Conservation (phyloP, 2,113 vertebrate species). For the Muscicapa adusta region DNA sequence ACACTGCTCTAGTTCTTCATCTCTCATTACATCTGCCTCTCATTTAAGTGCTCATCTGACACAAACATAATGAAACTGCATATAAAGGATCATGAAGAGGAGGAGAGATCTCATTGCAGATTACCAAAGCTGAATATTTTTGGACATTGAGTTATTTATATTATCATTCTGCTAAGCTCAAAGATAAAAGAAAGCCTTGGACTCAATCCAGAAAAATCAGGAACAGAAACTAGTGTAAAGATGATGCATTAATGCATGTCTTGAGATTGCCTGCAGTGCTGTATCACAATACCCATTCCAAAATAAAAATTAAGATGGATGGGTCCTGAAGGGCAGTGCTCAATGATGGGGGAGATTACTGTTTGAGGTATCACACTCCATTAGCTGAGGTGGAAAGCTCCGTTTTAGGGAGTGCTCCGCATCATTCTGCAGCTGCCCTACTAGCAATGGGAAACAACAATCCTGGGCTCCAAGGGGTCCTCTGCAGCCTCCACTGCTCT, state of each 20-base stretch:
- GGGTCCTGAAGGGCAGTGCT: background rate
- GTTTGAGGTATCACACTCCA: background rate
- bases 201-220: background rate
- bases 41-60: background rate
- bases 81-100: background rate
- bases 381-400: background rate
- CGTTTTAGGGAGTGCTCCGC: background rate
- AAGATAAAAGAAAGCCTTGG: constrained; percentile 34
- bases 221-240: background rate
- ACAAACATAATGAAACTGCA: background rate
- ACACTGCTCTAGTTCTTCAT: background rate
- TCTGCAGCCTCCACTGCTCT: background rate
- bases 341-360: background rate
- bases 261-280: background rate
- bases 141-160: constrained; percentile 9
- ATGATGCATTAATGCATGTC: background rate
- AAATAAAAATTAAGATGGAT: background rate
- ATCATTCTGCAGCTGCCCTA: background rate
- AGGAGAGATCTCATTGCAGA: constrained; percentile 37
- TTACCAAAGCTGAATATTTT: constrained; percentile 34
- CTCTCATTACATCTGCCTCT: background rate
- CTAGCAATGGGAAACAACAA: background rate
- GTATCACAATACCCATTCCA: background rate
- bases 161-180: constrained; percentile 13
- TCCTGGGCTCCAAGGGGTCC: background rate